phyloP scores from a whole-genome alignment of 2,113 vertebrate genomes.

The Balaenoptera acutorostrata region DNA sequence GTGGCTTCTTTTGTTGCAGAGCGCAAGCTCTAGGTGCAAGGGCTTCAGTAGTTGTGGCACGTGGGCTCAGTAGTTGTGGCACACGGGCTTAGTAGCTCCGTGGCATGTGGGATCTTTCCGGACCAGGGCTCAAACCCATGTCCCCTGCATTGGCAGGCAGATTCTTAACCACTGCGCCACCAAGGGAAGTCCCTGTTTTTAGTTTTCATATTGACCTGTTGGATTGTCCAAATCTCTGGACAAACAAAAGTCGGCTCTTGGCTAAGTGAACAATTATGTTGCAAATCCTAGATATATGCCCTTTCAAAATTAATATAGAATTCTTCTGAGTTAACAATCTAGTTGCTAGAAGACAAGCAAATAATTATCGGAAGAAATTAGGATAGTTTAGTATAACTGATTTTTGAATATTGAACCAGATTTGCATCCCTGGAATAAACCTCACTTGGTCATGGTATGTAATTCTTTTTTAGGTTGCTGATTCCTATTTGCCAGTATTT shows the following conservation, averaged over 20 bases:
- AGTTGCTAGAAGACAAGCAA: neutral
- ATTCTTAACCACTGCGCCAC: too few relatives aligned
- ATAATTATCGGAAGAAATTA: neutral
- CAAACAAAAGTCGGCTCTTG: neutral
- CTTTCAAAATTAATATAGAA: neutral
- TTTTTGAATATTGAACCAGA: neutral
- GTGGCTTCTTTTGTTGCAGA: too few relatives aligned
- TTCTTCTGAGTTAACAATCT: neutral
- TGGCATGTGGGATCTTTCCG: too few relatives aligned
- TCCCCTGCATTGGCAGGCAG: too few relatives aligned
- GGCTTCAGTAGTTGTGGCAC: too few relatives aligned
- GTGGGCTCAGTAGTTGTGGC: too few relatives aligned
- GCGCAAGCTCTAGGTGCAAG: too few relatives aligned
- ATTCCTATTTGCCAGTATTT: neutral
- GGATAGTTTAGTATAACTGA: neutral
- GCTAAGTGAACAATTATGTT: neutral
- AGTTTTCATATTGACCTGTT: neutral
- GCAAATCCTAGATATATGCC: neutral
- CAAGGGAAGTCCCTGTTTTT: neutral
- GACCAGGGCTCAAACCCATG: too few relatives aligned
- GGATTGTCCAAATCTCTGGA: neutral
- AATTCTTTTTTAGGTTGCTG: neutral
- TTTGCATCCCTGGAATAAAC: neutral
- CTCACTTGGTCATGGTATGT: neutral
- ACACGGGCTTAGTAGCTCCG: too few relatives aligned